Percentiles rank a stretch among this genome's conserved stretches.
Evolutionary conservation across 2,113 vertebrate species (phyloP).

Genomic region (Tyrannus savana): DNA sequence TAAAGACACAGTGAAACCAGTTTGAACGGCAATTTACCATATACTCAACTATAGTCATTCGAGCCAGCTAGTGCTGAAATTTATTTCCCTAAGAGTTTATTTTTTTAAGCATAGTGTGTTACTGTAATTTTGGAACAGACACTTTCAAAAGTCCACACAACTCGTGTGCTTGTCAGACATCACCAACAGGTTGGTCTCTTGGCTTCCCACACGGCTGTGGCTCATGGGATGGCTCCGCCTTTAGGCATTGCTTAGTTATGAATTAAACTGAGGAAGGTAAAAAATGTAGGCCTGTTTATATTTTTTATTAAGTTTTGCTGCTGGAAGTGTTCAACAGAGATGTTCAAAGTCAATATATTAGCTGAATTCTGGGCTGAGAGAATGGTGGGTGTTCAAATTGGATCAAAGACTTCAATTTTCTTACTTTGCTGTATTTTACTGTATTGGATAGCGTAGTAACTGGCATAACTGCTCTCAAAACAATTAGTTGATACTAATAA

Average conservation of each 20-base stretch:
- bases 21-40: background rate
- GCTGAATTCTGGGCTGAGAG: background rate
- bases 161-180: rapidly evolving
- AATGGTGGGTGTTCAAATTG: background rate
- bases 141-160: background rate
- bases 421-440: background rate
- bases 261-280: background rate
- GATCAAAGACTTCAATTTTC: background rate
- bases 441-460: background rate
- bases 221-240: rapidly evolving
- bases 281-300: background rate
- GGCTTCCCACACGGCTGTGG: background rate
- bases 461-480: background rate
- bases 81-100: background rate
- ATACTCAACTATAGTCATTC: background rate
- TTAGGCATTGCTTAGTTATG: background rate
- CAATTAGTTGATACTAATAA: background rate
- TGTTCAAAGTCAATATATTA: background rate
- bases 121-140: background rate
- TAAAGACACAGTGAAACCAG: background rate
- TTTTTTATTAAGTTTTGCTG: background rate
- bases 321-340: background rate
- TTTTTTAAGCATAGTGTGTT: background rate
- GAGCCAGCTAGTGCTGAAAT: background rate
- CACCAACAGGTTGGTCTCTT: background rate